Evolutionary conservation across 2,797 vertebrate genomes (phyloP), one percentile per base, ranked within the genome.

Genomic region (Adelosebastes latens): DNA sequence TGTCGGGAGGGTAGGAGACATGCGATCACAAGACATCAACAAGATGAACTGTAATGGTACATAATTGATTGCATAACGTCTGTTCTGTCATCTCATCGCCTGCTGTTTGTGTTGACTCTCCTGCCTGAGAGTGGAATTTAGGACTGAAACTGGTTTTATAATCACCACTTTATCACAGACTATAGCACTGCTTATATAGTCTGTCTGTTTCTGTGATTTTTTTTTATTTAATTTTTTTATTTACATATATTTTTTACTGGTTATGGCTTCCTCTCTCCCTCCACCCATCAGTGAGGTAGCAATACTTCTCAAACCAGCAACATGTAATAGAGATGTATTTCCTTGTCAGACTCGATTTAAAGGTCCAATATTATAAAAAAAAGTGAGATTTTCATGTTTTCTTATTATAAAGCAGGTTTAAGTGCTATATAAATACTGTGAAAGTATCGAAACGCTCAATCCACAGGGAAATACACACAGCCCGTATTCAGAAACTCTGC

Each of bases 61-160:
- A 49, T 34, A 71, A 80, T 66, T n/a, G 7, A 78, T 77, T 85
- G 18, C 14, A 9, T 66, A 80, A 89, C 59, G 10, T 64, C 20
- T 56, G 61, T n/a, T 20, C 32, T 36, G 39, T 68, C 32, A 14
- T 49, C 24, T 31, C 31, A 22, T 72, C 32, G 4, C 53, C 25
- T 2, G 18, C 25, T 34, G 32, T 4, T 27, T 36, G 39, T 74
- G 69, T 59, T 4, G 4, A 22, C 36, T 36, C 34, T 22, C 42
- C 39, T 46, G 32, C 14, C 31, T 39, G 39, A 72, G 32, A 36
- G 5, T 29, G 20, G 52, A 67, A 56, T 34, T 4, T 4, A 12
- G 18, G 20, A 46, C 25, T 39, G 2, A 56, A 53, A 56, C 14
- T 39, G 22, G 11, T 52, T 29, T 31, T 9, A 12, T 27, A n/a